A percentile compares a stretch with the other conserved stretches of the same genome.
Conservation (phyloP, 30 jellyfish, hydroid and myxozoan genomes). For the Mastigias papua region DNA sequence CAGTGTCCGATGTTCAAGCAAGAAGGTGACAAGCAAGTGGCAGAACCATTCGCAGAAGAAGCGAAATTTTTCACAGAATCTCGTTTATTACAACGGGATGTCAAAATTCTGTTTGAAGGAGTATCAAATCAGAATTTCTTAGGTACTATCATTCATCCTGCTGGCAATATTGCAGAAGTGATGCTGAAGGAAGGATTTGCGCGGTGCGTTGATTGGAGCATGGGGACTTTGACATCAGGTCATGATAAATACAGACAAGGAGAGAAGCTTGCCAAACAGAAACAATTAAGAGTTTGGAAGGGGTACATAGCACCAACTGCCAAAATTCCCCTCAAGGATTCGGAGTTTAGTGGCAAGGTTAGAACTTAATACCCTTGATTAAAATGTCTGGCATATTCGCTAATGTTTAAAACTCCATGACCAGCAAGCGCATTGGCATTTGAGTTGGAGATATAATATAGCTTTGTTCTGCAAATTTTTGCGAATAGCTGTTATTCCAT, state of each 20-base stretch:
- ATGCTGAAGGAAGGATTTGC: constrained; percentile 93
- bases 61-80: constrained; percentile 94
- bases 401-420: too few species aligned
- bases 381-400: too few species aligned
- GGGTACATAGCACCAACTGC: constrained; percentile 70
- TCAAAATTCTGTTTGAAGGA: constrained; percentile 89
- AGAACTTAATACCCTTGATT: background rate
- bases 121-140: constrained; percentile 90
- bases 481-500: too few species aligned
- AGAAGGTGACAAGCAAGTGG: constrained; percentile 83
- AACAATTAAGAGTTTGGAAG: constrained; percentile 88
- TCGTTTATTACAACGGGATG: constrained; percentile 89
- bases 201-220: constrained; percentile 94
- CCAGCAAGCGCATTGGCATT: too few species aligned
- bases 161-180: constrained; percentile 93
- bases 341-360: constrained; percentile 85
- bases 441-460: too few species aligned
- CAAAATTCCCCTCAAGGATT: constrained; percentile 64
- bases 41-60: constrained; percentile 89
- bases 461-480: too few species aligned
- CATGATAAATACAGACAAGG: constrained; percentile 92
- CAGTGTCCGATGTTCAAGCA: constrained; percentile 89
- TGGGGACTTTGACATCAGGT: constrained; percentile 87
- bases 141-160: constrained; percentile 90
- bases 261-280: constrained; percentile 89